Evolutionary conservation across 2,797 vertebrate species (phyloP).

Genomic region (Tiaroga cobitis): DNA sequence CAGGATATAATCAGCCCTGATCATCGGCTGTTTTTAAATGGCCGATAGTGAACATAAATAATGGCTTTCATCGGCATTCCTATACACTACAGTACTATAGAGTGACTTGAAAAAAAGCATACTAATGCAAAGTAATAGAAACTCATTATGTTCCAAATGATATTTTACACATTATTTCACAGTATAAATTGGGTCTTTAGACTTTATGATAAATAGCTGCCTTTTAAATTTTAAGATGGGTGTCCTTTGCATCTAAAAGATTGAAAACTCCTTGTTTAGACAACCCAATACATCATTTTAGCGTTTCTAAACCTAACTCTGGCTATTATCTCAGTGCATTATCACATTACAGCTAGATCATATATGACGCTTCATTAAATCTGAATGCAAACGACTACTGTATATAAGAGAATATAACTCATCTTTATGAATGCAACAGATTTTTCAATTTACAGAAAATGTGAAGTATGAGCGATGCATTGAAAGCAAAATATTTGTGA

Average conservation of each 20-base stretch:
- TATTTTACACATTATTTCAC: not conserved
- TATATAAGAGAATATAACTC: too few species aligned
- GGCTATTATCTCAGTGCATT: not conserved
- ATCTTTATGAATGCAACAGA: not conserved
- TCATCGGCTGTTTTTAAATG: not conserved
- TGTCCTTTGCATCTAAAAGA: not conserved
- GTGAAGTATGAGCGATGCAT: not conserved
- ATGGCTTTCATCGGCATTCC: not conserved
- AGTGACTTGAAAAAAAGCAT: not conserved
- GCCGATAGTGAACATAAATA: not conserved
- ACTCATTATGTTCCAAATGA: not conserved
- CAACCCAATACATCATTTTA: not conserved
- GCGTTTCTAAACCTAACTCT: conserved; percentile 7
- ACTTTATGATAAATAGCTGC: not conserved
- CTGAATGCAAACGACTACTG: not conserved
- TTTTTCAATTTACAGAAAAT: not conserved
- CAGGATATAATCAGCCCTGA: not conserved
- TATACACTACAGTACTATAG: not conserved
- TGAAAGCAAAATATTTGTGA: not conserved
- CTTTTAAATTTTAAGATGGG: not conserved
- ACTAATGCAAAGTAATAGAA: not conserved
- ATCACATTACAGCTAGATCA: not conserved
- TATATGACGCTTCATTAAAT: not conserved
- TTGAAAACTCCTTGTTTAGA: not conserved
- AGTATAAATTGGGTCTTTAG: not conserved